Evolutionary conservation across 2,888 invertebrate genomes (phyloP).

Genomic region (Acheta domesticus): DNA sequence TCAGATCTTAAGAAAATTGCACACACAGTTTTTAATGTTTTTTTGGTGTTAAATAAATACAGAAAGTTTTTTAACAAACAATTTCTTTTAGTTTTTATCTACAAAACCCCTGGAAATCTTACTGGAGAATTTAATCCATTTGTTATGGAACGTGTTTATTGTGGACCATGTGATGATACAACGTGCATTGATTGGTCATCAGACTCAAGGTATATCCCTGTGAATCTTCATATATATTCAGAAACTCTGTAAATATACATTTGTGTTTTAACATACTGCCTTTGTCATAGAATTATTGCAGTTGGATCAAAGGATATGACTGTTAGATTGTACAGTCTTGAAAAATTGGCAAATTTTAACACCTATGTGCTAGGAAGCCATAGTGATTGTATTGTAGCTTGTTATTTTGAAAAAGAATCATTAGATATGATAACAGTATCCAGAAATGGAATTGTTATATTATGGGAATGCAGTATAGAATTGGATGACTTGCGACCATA

Average conservation of each 20-base stretch:
- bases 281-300: constrained; percentile 61
- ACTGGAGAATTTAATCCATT: constrained; percentile 86
- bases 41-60: no score
- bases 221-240: background rate
- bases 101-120: constrained; percentile 76
- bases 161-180: constrained; percentile 77
- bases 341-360: constrained; percentile 70
- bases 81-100: constrained; percentile 65
- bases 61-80: no score
- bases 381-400: constrained; percentile 76
- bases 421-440: constrained; percentile 81
- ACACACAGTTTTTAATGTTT: no score
- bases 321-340: constrained; percentile 74
- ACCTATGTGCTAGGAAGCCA: constrained; percentile 79
- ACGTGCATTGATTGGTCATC: constrained; percentile 88
- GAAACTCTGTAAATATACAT: background rate
- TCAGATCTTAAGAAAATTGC: no score
- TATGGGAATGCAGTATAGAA: constrained; percentile 82
- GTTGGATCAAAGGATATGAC: constrained; percentile 87
- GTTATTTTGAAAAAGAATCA: constrained; percentile 83
- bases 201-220: constrained; percentile 68
- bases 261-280: background rate
- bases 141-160: constrained; percentile 75
- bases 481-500: constrained; percentile 61
- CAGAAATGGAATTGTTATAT: constrained; percentile 50